Percentiles rank a stretch among this genome's conserved stretches.
phyloP scores from a whole-genome alignment of 1,140 invertebrate genomes.

The Patella vulgata region DNA sequence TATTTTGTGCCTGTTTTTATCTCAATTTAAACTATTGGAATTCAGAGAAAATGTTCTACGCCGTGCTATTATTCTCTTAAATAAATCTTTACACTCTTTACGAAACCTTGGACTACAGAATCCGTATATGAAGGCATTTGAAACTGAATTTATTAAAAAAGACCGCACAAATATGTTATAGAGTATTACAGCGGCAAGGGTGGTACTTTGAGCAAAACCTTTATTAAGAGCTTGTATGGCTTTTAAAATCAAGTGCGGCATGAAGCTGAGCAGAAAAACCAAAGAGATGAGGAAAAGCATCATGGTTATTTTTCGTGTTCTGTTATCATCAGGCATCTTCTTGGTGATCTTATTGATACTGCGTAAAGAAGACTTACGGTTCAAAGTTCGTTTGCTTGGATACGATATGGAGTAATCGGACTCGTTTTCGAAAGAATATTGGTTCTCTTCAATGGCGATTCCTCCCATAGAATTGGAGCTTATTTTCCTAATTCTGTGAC shows the following conservation, averaged over 20 bases:
- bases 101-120: constrained; percentile 54
- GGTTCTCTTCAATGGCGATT: constrained; percentile 13
- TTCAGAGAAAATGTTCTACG: constrained; percentile 3
- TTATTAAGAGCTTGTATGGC: constrained; percentile 38
- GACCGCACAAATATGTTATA: constrained; percentile 56
- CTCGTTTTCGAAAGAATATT: constrained; percentile 3
- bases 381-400: not conserved
- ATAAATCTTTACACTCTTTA: constrained; percentile 33
- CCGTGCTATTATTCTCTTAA: constrained; percentile 8
- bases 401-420: not conserved
- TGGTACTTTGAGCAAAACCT: constrained; percentile 24
- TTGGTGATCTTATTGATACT: constrained; percentile 14
- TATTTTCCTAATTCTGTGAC: not conserved
- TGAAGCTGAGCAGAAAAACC: constrained; percentile 53
- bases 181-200: constrained; percentile 21
- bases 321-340: not conserved
- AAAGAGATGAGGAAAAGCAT: constrained; percentile 54
- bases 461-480: constrained; percentile 6
- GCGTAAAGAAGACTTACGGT: not conserved
- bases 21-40: too few relatives aligned
- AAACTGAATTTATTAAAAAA: constrained; percentile 52
- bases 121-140: constrained; percentile 58
- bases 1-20: too few relatives aligned
- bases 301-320: constrained; percentile 41
- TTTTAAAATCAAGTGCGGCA: constrained; percentile 52